phyloP scores from a whole-genome alignment of 2,888 invertebrate genomes.

The Agrotis puta region DNA sequence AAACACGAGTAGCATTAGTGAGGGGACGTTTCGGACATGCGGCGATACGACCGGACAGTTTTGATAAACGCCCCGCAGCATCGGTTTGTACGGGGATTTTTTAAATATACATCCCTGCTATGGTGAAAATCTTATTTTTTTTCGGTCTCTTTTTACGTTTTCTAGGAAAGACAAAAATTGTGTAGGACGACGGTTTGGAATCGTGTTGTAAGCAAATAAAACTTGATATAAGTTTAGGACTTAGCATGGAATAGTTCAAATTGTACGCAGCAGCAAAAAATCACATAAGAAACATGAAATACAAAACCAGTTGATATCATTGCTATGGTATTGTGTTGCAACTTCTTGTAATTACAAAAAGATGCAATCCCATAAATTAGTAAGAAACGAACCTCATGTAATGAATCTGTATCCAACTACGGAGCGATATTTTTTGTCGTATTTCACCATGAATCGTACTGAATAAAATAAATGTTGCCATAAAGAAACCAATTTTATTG shows the following conservation, averaged over 20 bases:
- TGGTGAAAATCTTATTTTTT: slow-evolving; percentile 35
- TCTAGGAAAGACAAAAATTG: not conserved
- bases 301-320: not conserved
- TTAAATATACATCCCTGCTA: slow-evolving; percentile 30
- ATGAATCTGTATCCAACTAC: slow-evolving; percentile 27
- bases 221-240: not conserved
- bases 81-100: slow-evolving; percentile 56
- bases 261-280: not conserved
- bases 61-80: slow-evolving; percentile 76
- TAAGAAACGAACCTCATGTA: slow-evolving; percentile 8
- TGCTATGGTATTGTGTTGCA: not conserved
- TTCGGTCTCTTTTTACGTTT: slow-evolving; percentile 1
- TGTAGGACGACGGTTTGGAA: not conserved
- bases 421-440: slow-evolving; percentile 22
- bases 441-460: slow-evolving; percentile 32
- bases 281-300: not conserved
- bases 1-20: slow-evolving; percentile 66
- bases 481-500: slow-evolving; percentile 49
- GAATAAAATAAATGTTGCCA: slow-evolving; percentile 31
- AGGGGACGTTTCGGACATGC: slow-evolving; percentile 64
- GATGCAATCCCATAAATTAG: slow-evolving; percentile 10
- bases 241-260: not conserved
- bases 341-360: slow-evolving; percentile 4
- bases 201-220: not conserved
- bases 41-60: slow-evolving; percentile 76